Evolutionary conservation across 2,113 vertebrate species (phyloP), one percentile per base, ranked within the genome.

Genomic region (Aythya baeri): DNA sequence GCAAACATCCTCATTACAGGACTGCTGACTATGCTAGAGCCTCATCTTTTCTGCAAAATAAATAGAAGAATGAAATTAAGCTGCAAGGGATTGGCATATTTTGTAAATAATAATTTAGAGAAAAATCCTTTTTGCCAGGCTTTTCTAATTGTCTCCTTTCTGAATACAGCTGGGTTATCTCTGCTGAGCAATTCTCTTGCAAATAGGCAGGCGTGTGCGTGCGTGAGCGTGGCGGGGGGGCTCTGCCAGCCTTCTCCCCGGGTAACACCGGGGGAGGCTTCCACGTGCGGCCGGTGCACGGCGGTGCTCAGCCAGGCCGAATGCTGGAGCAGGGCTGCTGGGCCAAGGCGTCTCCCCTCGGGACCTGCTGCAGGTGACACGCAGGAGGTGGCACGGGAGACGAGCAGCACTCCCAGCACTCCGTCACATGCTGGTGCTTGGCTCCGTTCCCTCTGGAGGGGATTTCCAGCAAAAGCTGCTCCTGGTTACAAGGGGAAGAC

Each of bases 211-310:
- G 12, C 9, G 15, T 1, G 6, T 5, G 36, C 2, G 3, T 8
- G 43, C 9, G 31, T 1, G 36, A 29, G 27, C 22, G 3, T 1
- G 17, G 11, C 5, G 4, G 3, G 22, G 32, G 32, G 15, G 21
- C 2, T 59, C 73, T 62, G 77, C 27, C 31, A 6, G 10, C 52
- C 49, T 38, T 20, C 66, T 92, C 46, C 46, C 46, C 3, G 9
- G 46, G 46, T 49, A 49, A 22, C 46, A 21, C 46, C 20, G 20
- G 46, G 46, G 46, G 46, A 22, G 46, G 46, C 46, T 21, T 49
- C 46, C 46, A 49, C 20, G 1, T 32, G 34, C 5, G 0, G 22
- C 32, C 13, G 2, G 43, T 15, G 2, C 14, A 2, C 5, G 6
- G 76, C 32, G 46, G 4, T 32, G 14, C 12, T 18, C 36, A 14